phyloP scores from a whole-genome alignment of 2,113 vertebrate species.

The Amblyopsis rosae region DNA sequence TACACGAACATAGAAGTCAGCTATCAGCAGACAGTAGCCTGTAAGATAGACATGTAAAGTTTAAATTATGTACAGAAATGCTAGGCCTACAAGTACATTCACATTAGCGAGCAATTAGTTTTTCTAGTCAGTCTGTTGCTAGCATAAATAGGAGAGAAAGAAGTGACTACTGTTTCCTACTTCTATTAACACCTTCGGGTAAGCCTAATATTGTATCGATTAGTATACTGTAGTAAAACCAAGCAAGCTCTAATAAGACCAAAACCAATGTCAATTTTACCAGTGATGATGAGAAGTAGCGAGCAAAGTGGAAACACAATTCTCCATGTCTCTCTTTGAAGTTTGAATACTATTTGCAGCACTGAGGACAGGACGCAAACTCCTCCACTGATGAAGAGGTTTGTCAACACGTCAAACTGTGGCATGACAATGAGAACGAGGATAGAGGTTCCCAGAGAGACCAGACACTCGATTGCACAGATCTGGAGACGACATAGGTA shows the following conservation, averaged over 20 bases:
- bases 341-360: slow-evolving; percentile 66
- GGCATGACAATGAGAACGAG: slow-evolving; percentile 80
- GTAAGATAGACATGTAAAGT: not conserved
- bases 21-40: slow-evolving; percentile 71
- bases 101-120: too few relatives aligned
- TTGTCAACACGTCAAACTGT: slow-evolving; percentile 78
- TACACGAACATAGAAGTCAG: slow-evolving; percentile 72
- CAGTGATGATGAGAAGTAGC: slow-evolving; percentile 64
- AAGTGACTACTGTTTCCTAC: too few relatives aligned
- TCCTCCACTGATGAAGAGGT: slow-evolving; percentile 78
- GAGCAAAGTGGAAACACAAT: slow-evolving; percentile 78
- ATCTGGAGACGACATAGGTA: slow-evolving; percentile 57
- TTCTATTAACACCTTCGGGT: too few relatives aligned
- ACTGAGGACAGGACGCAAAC: slow-evolving; percentile 73
- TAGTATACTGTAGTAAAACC: too few relatives aligned
- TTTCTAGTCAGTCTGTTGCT: too few relatives aligned
- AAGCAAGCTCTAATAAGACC: not conserved
- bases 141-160: too few relatives aligned
- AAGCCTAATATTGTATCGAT: too few relatives aligned
- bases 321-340: slow-evolving; percentile 71
- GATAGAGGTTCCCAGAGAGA: slow-evolving; percentile 73
- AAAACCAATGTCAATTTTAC: slow-evolving; percentile 36
- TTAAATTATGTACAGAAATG: too few relatives aligned
- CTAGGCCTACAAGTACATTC: too few relatives aligned
- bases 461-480: slow-evolving; percentile 69